Evolutionary conservation across 2,113 vertebrate genomes (phyloP), one percentile per base, ranked within the genome.

Genomic region (Cyprinodon brontotheroides): DNA sequence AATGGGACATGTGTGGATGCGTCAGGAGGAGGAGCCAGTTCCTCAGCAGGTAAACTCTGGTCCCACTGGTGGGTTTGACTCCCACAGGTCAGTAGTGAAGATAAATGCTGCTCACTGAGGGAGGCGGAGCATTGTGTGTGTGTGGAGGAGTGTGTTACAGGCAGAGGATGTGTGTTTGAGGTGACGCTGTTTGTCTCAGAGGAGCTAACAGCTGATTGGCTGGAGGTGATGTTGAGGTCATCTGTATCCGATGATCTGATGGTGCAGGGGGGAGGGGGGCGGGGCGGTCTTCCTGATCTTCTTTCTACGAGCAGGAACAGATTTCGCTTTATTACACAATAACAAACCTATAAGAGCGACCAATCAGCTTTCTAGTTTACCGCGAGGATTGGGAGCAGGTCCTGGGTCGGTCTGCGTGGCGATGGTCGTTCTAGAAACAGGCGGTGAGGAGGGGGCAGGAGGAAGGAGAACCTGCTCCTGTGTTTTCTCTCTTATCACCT

Each of bases 401-500:
- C 94, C 87, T 64, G 94, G 5, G 87, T 99, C 97, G 3, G 98
- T 99, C 91, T 99, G 98, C 1, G 97, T 99, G 90, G 97, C 94
- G 85, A 95, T 97, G 84, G 96, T 97, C 78, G 90, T 92, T 14
- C 94, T 96, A 20, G 84, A 78, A 17, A 71, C 60, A 1, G 84
- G 91, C 82, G 85, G 93, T 5, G 69, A 39, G 0, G 70, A 36
- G 15, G 82, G 74, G 2, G 84, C 41, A 7, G 82, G 66, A 67
- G 92, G 94, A 50, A 90, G 94, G 68, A 92, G 92, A 45, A 93
- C 93, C 92, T 95, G 96, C 80, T 98, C 97, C 91, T 96, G 97
- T 50, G 94, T 96, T 89, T 98, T 99, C 93, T 99, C 97, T 90
- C 95, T 95, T 93, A 99, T 98, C 89, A 99, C 98, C 92, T 99